A percentile compares a stretch with the other conserved stretches of the same genome.
These are phyloP conservation scores for Chionodraco myersi DNA, from an alignment of 2,113 vertebrate species.

Conservation along the genomic window DNA sequence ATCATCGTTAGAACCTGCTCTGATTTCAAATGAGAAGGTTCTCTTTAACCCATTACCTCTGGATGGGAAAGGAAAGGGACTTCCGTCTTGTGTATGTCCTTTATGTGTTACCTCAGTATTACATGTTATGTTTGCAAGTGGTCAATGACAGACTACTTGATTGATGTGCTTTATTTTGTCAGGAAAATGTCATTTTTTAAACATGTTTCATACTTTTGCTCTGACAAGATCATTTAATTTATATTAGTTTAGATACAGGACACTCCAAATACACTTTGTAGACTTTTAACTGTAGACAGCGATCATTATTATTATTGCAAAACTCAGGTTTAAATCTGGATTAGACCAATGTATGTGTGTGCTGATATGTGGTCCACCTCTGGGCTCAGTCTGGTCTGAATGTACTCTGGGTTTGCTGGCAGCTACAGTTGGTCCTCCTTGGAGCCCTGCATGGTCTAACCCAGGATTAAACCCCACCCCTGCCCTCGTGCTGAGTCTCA, in stretches of 20 bases:
- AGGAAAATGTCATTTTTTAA: background rate
- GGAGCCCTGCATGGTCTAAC: background rate
- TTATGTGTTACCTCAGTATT: background rate
- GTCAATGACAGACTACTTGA: constrained; percentile 21
- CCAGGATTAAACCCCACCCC: background rate
- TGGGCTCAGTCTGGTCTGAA: background rate
- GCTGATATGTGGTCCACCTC: background rate
- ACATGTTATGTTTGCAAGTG: constrained; percentile 9
- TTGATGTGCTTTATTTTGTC: constrained; percentile 23
- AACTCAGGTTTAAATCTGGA: background rate
- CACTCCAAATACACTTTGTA: background rate
- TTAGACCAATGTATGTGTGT: background rate
- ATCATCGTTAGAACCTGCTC: background rate
- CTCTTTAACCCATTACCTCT: background rate
- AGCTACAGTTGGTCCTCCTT: background rate
- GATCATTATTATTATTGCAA: background rate
- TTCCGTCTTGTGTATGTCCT: background rate
- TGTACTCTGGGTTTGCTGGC: background rate
- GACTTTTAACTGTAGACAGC: constrained; percentile 1
- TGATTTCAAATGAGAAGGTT: background rate
- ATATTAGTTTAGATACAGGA: background rate
- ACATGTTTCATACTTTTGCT: background rate
- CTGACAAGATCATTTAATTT: background rate
- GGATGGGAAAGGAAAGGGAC: background rate
- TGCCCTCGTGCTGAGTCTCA: background rate